Conservation (phyloP, 1,140 invertebrate genomes). For the Bombus confusus region DNA sequence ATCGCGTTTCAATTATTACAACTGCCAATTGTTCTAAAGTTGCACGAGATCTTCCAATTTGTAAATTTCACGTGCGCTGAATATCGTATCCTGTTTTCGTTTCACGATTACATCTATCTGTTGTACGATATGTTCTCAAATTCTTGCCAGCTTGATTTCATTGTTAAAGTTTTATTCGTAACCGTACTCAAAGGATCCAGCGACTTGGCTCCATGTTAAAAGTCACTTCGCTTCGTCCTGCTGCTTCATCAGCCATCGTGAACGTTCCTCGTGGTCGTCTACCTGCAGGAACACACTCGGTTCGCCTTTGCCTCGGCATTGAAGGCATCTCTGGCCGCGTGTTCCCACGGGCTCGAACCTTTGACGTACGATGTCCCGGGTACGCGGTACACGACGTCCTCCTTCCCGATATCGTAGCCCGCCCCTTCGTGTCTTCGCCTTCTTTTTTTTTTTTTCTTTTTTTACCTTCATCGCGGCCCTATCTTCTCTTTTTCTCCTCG, state of each 20-base stretch:
- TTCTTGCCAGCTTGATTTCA: neutral
- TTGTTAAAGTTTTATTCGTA: neutral
- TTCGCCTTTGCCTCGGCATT: slow-evolving; percentile 51
- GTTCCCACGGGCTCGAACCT: slow-evolving; percentile 74
- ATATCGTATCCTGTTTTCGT: too few species aligned
- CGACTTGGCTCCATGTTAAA: slow-evolving; percentile 15
- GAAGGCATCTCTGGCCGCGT: slow-evolving; percentile 49
- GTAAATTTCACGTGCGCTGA: too few species aligned
- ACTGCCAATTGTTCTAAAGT: too few species aligned
- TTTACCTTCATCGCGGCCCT: slow-evolving; percentile 31
- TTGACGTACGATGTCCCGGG: slow-evolving; percentile 70
- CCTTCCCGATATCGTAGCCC: slow-evolving; percentile 68
- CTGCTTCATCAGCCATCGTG: slow-evolving; percentile 35
- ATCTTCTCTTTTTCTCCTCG: slow-evolving; percentile 55
- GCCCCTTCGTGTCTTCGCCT: slow-evolving; percentile 21
- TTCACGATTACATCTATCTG: too few species aligned
- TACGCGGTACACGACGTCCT: slow-evolving; percentile 65
- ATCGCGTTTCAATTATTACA: too few species aligned
- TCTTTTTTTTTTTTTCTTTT: neutral
- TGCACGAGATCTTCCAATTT: too few species aligned
- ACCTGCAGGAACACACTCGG: slow-evolving; percentile 62
- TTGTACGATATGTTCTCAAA: neutral
- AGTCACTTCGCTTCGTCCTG: slow-evolving; percentile 46
- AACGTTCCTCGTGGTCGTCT: slow-evolving; percentile 60
- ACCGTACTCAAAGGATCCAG: neutral